phyloP scores from a whole-genome alignment of 2,797 vertebrate species.

The Poecilia wingei region DNA sequence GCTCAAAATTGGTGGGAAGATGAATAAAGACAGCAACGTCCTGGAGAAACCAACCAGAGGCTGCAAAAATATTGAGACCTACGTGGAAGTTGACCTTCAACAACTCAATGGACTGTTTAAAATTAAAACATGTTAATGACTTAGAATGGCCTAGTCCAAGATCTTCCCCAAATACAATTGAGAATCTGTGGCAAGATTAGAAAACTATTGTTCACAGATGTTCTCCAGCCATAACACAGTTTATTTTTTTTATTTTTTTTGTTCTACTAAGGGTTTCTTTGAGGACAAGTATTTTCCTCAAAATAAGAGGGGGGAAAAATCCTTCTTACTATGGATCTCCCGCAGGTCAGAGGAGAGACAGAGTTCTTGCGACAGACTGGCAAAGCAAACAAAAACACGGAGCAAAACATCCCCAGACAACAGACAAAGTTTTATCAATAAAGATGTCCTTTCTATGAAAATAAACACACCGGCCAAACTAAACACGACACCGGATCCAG shows the following conservation, averaged over 20 bases:
- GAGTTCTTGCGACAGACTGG: conserved; percentile 64
- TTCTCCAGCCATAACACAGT: not conserved
- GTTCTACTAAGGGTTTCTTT: conserved; percentile 24
- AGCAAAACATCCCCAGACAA: conserved; percentile 71
- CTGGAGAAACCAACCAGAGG: not conserved
- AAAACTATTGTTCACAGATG: not conserved
- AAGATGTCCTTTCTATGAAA: conserved; percentile 81
- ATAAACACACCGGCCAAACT: conserved; percentile 70
- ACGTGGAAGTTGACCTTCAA: not conserved
- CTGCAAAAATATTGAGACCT: not conserved
- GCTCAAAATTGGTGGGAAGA: not conserved
- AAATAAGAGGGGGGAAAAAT: conserved; percentile 47
- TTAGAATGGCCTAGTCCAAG: not conserved
- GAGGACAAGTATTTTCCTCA: conserved; percentile 38
- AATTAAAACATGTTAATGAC: not conserved
- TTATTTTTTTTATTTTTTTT: conserved; percentile 1
- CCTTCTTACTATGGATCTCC: conserved; percentile 49
- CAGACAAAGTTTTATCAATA: conserved; percentile 78
- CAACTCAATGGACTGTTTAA: not conserved
- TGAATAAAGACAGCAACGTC: not conserved
- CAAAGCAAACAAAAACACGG: conserved; percentile 70
- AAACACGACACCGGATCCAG: conserved; percentile 69
- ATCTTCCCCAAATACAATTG: not conserved
- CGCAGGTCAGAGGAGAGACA: conserved; percentile 57
- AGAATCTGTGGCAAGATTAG: not conserved